phyloP scores from a whole-genome alignment of 2,113 vertebrate genomes.

The Mesembrinibis cayennensis region DNA sequence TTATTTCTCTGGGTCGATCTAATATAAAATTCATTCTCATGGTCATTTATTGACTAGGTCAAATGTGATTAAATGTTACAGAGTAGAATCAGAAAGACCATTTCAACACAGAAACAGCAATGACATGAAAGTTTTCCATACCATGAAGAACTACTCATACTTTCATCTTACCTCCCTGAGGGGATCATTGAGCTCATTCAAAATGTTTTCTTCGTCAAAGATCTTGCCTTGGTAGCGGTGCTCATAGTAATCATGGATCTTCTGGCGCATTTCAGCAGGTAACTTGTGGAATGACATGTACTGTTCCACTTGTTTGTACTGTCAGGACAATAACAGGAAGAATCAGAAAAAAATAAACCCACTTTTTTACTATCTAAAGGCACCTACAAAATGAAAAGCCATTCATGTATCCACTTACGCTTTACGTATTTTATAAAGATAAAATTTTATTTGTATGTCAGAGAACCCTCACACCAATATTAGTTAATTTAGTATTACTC shows the following conservation, averaged over 20 bases:
- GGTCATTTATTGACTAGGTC: not conserved
- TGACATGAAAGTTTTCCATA: not conserved
- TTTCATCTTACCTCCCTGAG: conserved; percentile 89
- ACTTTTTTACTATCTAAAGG: not conserved
- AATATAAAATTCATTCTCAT: not conserved
- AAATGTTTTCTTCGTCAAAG: conserved; percentile 97
- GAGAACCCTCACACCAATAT: not conserved
- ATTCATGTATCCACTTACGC: not conserved
- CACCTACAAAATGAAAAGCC: not conserved
- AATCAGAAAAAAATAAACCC: not conserved
- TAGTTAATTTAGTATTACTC: not conserved
- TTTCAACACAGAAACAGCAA: not conserved
- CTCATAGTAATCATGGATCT: conserved; percentile 96
- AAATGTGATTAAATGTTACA: not conserved
- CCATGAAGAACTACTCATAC: not conserved
- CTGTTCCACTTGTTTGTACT: conserved; percentile 98
- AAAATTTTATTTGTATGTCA: not conserved
- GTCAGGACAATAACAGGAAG: conserved; percentile 31
- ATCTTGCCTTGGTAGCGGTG: conserved; percentile 97
- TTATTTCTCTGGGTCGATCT: not conserved
- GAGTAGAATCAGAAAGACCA: not conserved
- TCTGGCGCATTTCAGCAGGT: conserved; percentile 94
- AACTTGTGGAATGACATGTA: conserved; percentile 98
- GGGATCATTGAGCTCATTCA: conserved; percentile 96
- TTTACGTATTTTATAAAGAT: not conserved